Evolutionary conservation across 2,113 vertebrate genomes (phyloP), one percentile per base, ranked within the genome.

Genomic region (Colaptes auratus): DNA sequence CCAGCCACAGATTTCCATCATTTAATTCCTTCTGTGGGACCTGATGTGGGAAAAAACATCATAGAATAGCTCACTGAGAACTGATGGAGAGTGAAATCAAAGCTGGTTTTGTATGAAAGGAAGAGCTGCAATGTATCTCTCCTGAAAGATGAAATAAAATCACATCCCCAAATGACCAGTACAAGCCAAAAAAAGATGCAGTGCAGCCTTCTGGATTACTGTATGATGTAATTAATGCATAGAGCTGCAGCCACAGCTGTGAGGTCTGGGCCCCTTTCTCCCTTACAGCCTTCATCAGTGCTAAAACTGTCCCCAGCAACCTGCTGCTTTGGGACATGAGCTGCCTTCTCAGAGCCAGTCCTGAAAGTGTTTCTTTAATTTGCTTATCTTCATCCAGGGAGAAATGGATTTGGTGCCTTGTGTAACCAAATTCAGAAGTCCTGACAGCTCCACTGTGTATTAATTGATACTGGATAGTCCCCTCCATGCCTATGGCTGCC

Each of bases 1-100:
- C 55, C 20, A 81, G 91, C 28, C 79, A 94, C 15, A 69, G 39
- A 71, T 95, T 89, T 92, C 79, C 50, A 80, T 64, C 30, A 75
- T 88, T 91, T 92, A 88, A 92, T 89, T 89, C 79, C 44, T 67
- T 3, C 0, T 59, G 53, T 48, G 59, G 76, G 67, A 88, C 5
- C 3, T 72, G 75, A 60, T 55, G 55, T 19, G 8, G 65, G 79
- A 93, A 95, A 88, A 88, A 48, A 42, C 42, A 71, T 75, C 72
- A 89, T 1, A 93, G 69, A 42, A 91, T 60, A 86, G 39, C 67
- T 90, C 72, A 55, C 31, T 48, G 55, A 85, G 71, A 87, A 39
- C 50, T 50, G 75, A 82, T 12, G 35, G 50, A 76, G 42, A 89
- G 35, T 48, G 50, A 94, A 87, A 76, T 58, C 2, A 0, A 76